These are phyloP conservation scores for Gymnodraco acuticeps DNA, from an alignment of 2,797 vertebrate genomes.

Conservation along the genomic window DNA sequence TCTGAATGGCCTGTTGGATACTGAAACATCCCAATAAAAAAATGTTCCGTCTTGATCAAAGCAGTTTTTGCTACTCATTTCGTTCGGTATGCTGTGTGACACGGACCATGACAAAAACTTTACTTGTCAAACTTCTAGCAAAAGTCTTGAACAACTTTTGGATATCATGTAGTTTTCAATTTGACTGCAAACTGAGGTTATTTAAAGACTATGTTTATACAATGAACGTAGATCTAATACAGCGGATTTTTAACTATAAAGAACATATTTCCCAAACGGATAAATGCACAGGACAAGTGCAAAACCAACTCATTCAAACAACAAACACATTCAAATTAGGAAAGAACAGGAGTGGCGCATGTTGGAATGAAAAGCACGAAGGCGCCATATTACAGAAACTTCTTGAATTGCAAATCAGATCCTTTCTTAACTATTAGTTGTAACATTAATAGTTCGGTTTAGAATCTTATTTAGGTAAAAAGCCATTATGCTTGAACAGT, in stretches of 20 bases:
- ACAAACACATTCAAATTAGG: neutral
- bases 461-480: too few relatives aligned
- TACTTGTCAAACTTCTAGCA: neutral
- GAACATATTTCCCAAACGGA: neutral
- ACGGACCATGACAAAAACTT: neutral
- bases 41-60: constrained; percentile 5
- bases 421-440: too few relatives aligned
- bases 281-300: constrained; percentile 17
- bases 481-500: too few relatives aligned
- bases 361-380: neutral
- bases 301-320: neutral
- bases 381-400: neutral
- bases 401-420: too few relatives aligned
- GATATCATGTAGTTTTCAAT: constrained; percentile 11
- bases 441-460: too few relatives aligned
- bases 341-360: too few relatives aligned
- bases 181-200: constrained; percentile 2
- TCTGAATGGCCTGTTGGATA: neutral
- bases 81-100: neutral
- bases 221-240: neutral
- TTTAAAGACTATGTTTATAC: neutral
- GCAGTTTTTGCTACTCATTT: constrained; percentile 17
- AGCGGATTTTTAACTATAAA: constrained; percentile 2
- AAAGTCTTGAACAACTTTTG: neutral
- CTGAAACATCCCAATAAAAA: constrained; percentile 18